Evolutionary conservation across 2,888 invertebrate species (phyloP).

Genomic region (Meliscaeva auricollis): DNA sequence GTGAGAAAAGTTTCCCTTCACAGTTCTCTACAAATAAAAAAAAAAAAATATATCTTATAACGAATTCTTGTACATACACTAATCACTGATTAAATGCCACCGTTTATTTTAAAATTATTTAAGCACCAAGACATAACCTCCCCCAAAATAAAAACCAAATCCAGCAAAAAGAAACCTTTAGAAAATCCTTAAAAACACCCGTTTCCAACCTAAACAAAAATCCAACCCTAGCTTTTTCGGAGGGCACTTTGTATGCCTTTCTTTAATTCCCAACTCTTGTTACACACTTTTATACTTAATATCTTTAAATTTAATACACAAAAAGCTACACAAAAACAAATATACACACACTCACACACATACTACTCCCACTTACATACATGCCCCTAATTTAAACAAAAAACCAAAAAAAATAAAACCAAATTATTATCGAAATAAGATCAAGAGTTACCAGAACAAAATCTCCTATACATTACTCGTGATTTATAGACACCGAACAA

Average conservation of each 20-base stretch:
- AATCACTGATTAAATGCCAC: slow-evolving; percentile 69
- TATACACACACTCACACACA: slow-evolving; percentile 20
- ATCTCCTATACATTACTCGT: slow-evolving; percentile 72
- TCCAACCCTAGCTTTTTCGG: slow-evolving; percentile 54
- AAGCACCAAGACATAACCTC: slow-evolving; percentile 71
- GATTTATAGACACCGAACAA: slow-evolving; percentile 88
- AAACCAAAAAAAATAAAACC: slow-evolving; percentile 37
- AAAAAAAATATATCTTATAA: slow-evolving; percentile 48
- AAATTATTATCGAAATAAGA: slow-evolving; percentile 71
- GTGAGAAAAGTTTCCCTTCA: slow-evolving; percentile 92
- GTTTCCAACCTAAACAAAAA: slow-evolving; percentile 58
- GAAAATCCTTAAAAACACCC: slow-evolving; percentile 42
- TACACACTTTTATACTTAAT: slow-evolving; percentile 56
- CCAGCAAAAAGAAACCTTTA: slow-evolving; percentile 30
- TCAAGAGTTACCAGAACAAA: slow-evolving; percentile 72
- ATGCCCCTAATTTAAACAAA: slow-evolving; percentile 56
- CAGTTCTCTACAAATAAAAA: slow-evolving; percentile 88
- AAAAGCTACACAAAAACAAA: slow-evolving; percentile 31
- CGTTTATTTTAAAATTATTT: slow-evolving; percentile 76
- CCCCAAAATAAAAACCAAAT: slow-evolving; percentile 42
- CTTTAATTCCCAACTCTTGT: slow-evolving; percentile 41
- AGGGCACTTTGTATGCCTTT: slow-evolving; percentile 50
- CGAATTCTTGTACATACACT: slow-evolving; percentile 76
- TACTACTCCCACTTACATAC: slow-evolving; percentile 3
- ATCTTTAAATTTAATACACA: slow-evolving; percentile 46